Conservation (phyloP, 2,888 invertebrate species). For the Scaptodrosophila latifasciaeformis region DNA sequence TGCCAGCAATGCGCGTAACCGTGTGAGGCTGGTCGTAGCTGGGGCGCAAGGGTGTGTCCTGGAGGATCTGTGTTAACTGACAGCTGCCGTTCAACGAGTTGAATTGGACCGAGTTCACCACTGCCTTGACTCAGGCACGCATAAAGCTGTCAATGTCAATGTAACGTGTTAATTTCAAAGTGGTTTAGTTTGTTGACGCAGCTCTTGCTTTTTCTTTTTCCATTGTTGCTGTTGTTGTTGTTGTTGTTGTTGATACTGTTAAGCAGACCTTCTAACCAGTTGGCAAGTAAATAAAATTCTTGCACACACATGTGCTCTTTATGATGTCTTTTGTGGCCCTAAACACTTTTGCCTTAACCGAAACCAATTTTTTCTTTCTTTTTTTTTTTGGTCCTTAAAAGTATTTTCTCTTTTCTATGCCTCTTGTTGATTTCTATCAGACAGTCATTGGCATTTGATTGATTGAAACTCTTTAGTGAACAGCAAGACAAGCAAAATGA, state of each 20-base stretch:
- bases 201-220: too few relatives aligned
- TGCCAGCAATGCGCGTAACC: constrained; percentile 26
- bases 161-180: constrained; percentile 69
- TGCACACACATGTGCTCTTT: too few relatives aligned
- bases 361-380: background rate
- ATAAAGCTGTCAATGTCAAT: constrained; percentile 71
- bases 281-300: background rate
- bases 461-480: background rate
- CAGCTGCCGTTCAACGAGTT: constrained; percentile 36
- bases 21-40: constrained; percentile 18
- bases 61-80: constrained; percentile 43
- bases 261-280: constrained; percentile 3
- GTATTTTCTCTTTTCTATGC: background rate
- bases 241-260: background rate
- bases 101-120: constrained; percentile 3
- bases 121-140: constrained; percentile 39
- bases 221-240: too few relatives aligned
- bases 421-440: background rate
- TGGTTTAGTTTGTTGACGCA: constrained; percentile 63
- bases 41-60: too few relatives aligned
- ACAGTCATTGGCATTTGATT: background rate
- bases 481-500: background rate
- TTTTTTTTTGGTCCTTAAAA: background rate
- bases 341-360: too few relatives aligned
- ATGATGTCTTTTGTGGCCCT: too few relatives aligned